These are phyloP conservation scores for Cariama cristata DNA, from an alignment of 2,113 vertebrate species.

Conservation along the genomic window DNA sequence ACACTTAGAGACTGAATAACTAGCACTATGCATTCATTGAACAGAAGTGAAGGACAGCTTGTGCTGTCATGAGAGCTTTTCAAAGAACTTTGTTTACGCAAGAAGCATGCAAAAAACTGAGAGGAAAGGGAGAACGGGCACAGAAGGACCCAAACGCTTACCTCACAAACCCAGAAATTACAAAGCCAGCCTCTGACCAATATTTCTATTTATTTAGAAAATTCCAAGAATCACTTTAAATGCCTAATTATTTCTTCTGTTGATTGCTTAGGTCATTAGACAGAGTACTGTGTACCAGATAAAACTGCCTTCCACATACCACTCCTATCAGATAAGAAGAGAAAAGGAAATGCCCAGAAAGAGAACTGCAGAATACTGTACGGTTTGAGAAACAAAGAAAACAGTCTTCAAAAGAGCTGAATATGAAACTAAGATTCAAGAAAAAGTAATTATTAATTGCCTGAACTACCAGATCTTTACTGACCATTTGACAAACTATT, in stretches of 20 bases:
- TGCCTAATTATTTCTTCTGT: conserved; percentile 13
- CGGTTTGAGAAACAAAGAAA: not conserved
- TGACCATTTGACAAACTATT: not conserved
- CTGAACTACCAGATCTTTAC: not conserved
- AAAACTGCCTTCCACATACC: not conserved
- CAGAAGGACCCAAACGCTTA: not conserved
- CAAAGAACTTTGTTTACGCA: not conserved
- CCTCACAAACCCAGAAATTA: not conserved
- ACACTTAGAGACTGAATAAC: not conserved
- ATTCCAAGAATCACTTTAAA: not conserved
- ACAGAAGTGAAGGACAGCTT: not conserved
- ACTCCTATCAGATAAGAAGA: not conserved
- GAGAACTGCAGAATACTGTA: not conserved
- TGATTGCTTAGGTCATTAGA: not conserved
- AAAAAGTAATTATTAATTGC: not conserved
- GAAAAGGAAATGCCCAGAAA: not conserved
- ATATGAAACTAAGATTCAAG: not conserved
- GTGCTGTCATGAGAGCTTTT: not conserved
- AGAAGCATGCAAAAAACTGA: not conserved
- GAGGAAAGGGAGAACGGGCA: not conserved
- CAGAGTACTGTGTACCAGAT: not conserved
- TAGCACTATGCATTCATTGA: not conserved
- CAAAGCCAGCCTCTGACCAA: not conserved
- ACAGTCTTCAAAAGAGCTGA: not conserved
- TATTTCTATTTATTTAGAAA: not conserved